Evolutionary conservation across 2,797 vertebrate genomes (phyloP), one percentile per base, ranked within the genome.

Genomic region (Sternarchorhynchus goeldii): DNA sequence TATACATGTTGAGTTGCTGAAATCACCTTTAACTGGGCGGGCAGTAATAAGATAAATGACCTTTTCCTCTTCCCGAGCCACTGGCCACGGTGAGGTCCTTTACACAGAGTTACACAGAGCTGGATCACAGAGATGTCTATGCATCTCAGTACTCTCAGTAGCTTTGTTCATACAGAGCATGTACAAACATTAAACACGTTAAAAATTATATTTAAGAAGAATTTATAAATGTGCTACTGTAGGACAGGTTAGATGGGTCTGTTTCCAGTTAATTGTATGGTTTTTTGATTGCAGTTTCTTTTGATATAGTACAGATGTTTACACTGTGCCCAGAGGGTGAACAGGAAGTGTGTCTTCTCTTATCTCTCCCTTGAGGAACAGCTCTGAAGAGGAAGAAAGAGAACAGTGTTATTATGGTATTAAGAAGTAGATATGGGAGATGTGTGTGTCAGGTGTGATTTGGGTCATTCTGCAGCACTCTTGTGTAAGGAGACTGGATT

Each of bases 41-140:
- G 84, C 87, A 83, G 86, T 92, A 93, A 92, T 92, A 90, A 92
- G 91, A 86, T 90, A 91, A 91, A 88, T 93, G 90, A 93, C 91
- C 93, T 93, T 93, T 91, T 90, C 88, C 63, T 32, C 50, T 58
- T 45, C 64, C 58, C 82, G 82, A 14, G 67, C 87, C 66, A 79
- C 83, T 64, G 81, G 80, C 85, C 83, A 78, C 83, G 85, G 82
- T 81, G 66, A 79, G 36, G 77, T 25, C 89, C 85, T 86, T 88
- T 88, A 86, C 69, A 68, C 53, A 55, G 41, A 41, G 31, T 66
- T 59, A 69, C 34, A 77, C 68, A 82, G 76, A 59, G 56, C 39
- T 78, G 59, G 63, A 17, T 59, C 45, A 62, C 65, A 82, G 72
- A 89, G 86, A 81, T 86, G 85, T 81, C 79, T 89, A 86, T 87